These are phyloP conservation scores for Aphelenchoides besseyi DNA, from an alignment of 1,140 invertebrate species.

Conservation along the genomic window DNA sequence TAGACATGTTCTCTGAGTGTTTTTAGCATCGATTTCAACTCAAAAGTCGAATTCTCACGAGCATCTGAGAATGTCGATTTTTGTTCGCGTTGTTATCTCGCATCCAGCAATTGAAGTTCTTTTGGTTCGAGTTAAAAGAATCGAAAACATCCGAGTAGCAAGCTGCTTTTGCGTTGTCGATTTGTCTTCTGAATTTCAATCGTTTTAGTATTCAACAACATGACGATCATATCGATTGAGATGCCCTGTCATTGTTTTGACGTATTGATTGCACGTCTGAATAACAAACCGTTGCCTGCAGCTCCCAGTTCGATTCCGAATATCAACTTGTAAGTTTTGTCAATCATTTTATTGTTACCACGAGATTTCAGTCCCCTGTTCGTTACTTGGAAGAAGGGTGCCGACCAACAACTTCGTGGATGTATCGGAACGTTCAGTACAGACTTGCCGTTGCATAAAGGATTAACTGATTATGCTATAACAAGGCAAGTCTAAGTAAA, in stretches of 20 bases:
- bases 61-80: too few relatives aligned
- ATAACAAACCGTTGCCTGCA: conserved; percentile 30
- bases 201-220: not conserved
- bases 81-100: too few relatives aligned
- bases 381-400: conserved; percentile 67
- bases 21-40: too few relatives aligned
- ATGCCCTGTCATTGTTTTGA: conserved; percentile 58
- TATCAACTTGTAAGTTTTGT: conserved; percentile 42
- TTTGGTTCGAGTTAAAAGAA: too few relatives aligned
- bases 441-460: conserved; percentile 64
- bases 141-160: too few relatives aligned
- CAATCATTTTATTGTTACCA: not conserved
- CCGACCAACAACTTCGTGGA: conserved; percentile 64
- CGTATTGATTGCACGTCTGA: conserved; percentile 40
- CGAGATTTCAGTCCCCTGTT: conserved; percentile 66
- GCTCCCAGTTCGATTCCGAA: conserved; percentile 47
- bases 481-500: conserved; percentile 45
- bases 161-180: too few relatives aligned
- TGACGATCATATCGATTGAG: conserved; percentile 34
- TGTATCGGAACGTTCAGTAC: conserved; percentile 67
- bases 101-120: too few relatives aligned
- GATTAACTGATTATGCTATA: conserved; percentile 67
- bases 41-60: too few relatives aligned
- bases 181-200: not conserved
- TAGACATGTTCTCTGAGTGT: too few relatives aligned